phyloP scores from a whole-genome alignment of 2,113 vertebrate species.

The Melanerpes aurifrons region DNA sequence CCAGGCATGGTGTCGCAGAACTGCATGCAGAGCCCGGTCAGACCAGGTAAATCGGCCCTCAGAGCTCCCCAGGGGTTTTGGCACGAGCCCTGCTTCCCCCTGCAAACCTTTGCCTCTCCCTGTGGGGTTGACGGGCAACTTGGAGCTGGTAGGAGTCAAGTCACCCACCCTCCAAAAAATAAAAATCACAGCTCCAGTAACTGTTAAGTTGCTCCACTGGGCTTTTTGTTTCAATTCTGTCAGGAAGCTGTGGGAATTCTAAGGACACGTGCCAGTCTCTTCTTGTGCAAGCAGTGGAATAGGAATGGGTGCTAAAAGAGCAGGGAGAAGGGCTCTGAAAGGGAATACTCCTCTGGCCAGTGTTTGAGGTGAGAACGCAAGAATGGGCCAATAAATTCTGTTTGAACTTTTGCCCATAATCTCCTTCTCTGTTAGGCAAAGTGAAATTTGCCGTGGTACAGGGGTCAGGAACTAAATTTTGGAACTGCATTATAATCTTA shows the following conservation, averaged over 20 bases:
- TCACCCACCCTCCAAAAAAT: neutral
- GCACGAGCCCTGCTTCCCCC: neutral
- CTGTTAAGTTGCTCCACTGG: neutral
- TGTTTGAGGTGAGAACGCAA: neutral
- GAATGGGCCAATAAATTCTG: neutral
- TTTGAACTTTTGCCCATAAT: neutral
- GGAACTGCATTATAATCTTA: neutral
- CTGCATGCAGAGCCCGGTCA: conserved; percentile 87
- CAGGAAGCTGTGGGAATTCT: neutral
- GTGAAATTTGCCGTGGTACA: neutral
- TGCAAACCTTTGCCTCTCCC: neutral
- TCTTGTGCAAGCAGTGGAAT: neutral
- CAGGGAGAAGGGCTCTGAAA: neutral
- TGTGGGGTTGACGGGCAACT: neutral
- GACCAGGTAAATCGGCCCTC: conserved; percentile 83
- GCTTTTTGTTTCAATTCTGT: neutral
- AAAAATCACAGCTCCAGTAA: neutral
- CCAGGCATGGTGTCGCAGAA: conserved; percentile 84
- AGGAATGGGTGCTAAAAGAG: neutral
- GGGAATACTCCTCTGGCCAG: neutral
- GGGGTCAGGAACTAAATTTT: neutral
- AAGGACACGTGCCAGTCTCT: neutral
- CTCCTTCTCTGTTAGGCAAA: neutral
- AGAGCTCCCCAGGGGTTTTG: neutral
- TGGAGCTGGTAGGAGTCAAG: neutral